Percentiles rank a stretch among this genome's conserved stretches.
Evolutionary conservation across 2,113 vertebrate genomes (phyloP).

Genomic region (Oxyruncus cristatus): DNA sequence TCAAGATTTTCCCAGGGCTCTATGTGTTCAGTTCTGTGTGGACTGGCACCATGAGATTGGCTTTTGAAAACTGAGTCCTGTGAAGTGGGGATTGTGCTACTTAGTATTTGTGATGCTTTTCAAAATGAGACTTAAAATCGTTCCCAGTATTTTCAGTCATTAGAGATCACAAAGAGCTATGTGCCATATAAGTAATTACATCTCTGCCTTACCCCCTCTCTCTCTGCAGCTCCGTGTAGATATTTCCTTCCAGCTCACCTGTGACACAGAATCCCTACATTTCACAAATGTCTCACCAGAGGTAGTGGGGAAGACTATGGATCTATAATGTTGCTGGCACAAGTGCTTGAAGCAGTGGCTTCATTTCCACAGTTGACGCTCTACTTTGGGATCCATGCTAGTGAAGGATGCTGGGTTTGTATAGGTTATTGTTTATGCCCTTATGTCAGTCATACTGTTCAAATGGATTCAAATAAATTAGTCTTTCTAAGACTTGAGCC

Average conservation of each 20-base stretch:
- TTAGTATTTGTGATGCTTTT: not conserved
- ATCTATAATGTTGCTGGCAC: not conserved
- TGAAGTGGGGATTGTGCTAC: not conserved
- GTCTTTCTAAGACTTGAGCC: not conserved
- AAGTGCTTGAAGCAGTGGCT: not conserved
- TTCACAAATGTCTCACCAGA: not conserved
- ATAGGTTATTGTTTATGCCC: not conserved
- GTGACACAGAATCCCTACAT: not conserved
- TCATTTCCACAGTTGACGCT: not conserved
- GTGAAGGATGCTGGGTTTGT: not conserved
- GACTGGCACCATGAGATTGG: not conserved
- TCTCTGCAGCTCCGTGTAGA: not conserved
- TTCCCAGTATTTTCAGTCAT: not conserved
- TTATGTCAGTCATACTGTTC: not conserved
- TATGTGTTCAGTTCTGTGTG: not conserved
- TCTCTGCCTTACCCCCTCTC: not conserved
- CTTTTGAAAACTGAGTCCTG: not conserved
- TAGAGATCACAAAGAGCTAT: not conserved
- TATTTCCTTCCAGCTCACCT: not conserved
- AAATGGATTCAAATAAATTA: not conserved
- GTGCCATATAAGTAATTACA: not conserved
- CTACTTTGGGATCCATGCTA: not conserved
- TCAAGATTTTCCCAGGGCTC: not conserved
- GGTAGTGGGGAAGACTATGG: not conserved
- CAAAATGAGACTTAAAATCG: not conserved